Conservation (phyloP, 2,113 vertebrate genomes). For the Lasiurus borealis region DNA sequence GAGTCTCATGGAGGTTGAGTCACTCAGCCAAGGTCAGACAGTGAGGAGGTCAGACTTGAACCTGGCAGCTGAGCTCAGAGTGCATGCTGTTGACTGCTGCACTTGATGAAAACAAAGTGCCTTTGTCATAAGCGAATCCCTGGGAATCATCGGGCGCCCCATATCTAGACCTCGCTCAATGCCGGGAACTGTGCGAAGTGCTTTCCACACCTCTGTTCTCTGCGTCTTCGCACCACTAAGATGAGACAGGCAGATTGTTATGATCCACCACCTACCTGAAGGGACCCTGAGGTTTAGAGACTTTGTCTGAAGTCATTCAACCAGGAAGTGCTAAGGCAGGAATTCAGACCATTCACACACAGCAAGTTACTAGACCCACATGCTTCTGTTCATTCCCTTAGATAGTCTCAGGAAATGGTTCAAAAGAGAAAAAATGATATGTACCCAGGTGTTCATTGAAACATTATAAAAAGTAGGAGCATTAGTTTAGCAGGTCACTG, state of each 20-base stretch:
- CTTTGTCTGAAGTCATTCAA: too few relatives aligned
- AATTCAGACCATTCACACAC: background rate
- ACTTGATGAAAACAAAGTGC: background rate
- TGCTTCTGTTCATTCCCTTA: background rate
- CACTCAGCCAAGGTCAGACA: background rate
- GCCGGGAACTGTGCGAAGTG: background rate
- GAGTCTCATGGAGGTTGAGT: background rate
- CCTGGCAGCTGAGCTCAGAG: background rate
- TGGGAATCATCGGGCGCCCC: fast-evolving
- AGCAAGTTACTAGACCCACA: too few relatives aligned
- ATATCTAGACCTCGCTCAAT: background rate
- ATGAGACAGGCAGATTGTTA: background rate
- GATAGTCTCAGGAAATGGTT: background rate
- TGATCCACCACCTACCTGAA: fast-evolving
- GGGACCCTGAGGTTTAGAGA: background rate
- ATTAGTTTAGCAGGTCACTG: background rate
- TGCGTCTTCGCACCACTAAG: too few relatives aligned
- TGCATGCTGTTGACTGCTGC: background rate
- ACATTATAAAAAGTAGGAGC: background rate
- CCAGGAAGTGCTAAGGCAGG: background rate
- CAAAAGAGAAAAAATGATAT: background rate
- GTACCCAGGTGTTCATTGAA: background rate
- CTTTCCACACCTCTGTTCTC: background rate
- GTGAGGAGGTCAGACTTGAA: background rate
- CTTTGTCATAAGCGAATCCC: too few relatives aligned